phyloP scores from a whole-genome alignment of 2,888 invertebrate genomes.

The Clivina fossor region DNA sequence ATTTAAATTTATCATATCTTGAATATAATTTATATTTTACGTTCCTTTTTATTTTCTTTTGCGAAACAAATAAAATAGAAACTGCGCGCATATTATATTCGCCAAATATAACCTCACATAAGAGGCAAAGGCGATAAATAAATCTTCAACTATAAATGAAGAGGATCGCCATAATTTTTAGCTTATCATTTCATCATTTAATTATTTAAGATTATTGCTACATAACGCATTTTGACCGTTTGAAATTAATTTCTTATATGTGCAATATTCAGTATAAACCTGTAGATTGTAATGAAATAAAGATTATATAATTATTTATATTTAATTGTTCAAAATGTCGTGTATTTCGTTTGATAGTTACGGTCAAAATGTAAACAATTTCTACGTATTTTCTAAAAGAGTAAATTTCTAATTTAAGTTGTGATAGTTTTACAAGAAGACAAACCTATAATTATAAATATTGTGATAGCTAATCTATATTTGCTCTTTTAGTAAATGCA shows the following conservation, averaged over 20 bases:
- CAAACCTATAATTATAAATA: conserved; percentile 1
- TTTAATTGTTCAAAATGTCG: not conserved
- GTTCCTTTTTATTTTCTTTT: conserved; percentile 18
- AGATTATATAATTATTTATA: not conserved
- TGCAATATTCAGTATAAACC: not conserved
- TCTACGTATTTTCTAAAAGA: conserved; percentile 26
- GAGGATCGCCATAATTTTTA: conserved; percentile 19
- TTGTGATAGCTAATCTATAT: not conserved
- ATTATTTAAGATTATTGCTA: not conserved
- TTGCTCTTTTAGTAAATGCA: conserved; percentile 23
- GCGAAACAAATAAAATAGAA: conserved; percentile 31
- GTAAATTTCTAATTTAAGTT: conserved; percentile 14
- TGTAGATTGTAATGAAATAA: not conserved
- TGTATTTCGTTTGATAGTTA: conserved; percentile 3
- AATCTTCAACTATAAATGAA: conserved; percentile 29
- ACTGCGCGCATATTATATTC: conserved; percentile 19
- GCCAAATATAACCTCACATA: conserved; percentile 28
- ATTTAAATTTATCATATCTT: conserved; percentile 5
- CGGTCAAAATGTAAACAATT: conserved; percentile 1
- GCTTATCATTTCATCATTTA: conserved; percentile 9
- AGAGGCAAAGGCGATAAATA: conserved; percentile 22
- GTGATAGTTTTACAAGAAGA: conserved; percentile 17
- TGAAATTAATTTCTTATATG: not conserved
- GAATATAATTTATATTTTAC: conserved; percentile 17
- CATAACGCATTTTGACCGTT: not conserved